Conservation (phyloP, 2,113 vertebrate species). For the Conger conger region DNA sequence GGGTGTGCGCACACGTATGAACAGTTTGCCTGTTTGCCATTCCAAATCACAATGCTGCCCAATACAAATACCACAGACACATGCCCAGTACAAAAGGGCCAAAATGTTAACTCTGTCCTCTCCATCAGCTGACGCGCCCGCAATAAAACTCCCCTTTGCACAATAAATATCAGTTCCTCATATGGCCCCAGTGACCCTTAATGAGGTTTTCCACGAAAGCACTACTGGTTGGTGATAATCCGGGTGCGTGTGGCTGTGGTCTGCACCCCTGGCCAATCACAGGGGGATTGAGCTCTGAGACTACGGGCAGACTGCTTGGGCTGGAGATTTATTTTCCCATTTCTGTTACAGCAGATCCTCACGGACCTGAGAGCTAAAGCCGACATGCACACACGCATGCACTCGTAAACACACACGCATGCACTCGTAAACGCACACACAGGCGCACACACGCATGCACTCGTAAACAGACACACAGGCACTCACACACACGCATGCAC, state of each 20-base stretch:
- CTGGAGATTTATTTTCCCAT: background rate
- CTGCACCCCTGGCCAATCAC: background rate
- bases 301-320: background rate
- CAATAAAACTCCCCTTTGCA: background rate
- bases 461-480: background rate
- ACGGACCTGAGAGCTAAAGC: background rate
- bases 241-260: background rate
- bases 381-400: constrained; percentile 11
- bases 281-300: background rate
- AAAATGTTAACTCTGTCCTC: background rate
- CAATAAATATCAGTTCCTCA: background rate
- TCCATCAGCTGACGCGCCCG: background rate
- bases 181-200: background rate
- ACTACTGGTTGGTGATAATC: background rate
- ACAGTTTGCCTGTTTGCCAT: background rate
- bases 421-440: background rate
- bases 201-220: background rate
- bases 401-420: background rate
- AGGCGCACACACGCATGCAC: background rate
- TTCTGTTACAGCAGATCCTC: background rate
- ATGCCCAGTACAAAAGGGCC: background rate
- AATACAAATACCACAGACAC: background rate
- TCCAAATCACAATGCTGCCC: background rate
- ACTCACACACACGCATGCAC: constrained; percentile 5
- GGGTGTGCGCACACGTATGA: constrained; percentile 3